Evolutionary conservation across 2,888 invertebrate species (phyloP).

Genomic region (Drosophila austrosaltans): DNA sequence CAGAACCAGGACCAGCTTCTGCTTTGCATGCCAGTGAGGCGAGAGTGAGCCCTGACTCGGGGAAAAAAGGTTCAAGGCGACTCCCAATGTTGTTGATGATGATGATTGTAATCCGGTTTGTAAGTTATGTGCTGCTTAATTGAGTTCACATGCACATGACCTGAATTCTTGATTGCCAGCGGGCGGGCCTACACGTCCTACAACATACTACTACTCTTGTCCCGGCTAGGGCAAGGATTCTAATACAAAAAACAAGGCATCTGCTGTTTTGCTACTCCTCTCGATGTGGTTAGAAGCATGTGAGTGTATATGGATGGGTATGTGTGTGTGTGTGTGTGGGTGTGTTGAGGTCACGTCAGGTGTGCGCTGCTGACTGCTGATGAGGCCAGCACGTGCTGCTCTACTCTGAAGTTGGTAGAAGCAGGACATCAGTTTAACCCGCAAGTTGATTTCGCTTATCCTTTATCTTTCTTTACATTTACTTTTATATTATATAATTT

Average conservation of each 20-base stretch:
- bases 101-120: constrained; percentile 82
- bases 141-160: constrained; percentile 82
- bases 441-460: constrained; percentile 79
- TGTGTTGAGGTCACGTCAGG: constrained; percentile 55
- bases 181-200: constrained; percentile 29
- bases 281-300: constrained; percentile 18
- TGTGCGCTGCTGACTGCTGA: constrained; percentile 68
- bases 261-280: constrained; percentile 38
- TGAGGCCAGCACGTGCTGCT: constrained; percentile 68
- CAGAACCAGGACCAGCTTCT: constrained; percentile 43
- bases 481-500: constrained; percentile 48
- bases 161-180: constrained; percentile 77
- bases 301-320: constrained; percentile 25
- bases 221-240: constrained; percentile 33
- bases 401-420: constrained; percentile 21
- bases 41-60: constrained; percentile 16
- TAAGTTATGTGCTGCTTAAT: constrained; percentile 82
- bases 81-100: constrained; percentile 66
- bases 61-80: constrained; percentile 56
- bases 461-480: constrained; percentile 54
- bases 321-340: constrained; percentile 23
- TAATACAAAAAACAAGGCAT: constrained; percentile 52
- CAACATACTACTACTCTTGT: constrained; percentile 17
- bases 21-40: constrained; percentile 67
- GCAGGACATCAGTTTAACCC: constrained; percentile 66